Evolutionary conservation across 2,797 vertebrate genomes (phyloP).

Genomic region (Enteromius afrohamiltoni): DNA sequence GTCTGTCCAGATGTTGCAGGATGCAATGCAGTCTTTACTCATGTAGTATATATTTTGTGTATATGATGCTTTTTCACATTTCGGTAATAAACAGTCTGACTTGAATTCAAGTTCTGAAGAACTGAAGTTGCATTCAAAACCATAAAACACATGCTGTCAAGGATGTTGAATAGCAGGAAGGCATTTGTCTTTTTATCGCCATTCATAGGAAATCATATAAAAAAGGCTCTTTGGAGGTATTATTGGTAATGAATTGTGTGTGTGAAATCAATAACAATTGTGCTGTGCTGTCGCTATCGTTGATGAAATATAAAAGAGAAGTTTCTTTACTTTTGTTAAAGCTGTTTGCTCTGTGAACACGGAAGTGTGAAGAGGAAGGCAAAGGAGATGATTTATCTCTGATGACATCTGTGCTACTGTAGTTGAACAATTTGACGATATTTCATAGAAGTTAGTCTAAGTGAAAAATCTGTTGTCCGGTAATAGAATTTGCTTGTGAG

Average conservation of each 20-base stretch:
- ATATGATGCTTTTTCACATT: neutral
- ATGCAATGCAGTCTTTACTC: neutral
- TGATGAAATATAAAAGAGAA: constrained; percentile 4
- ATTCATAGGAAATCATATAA: neutral
- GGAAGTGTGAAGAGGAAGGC: neutral
- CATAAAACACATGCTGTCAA: neutral
- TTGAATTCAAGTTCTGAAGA: too few relatives aligned
- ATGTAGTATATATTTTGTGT: neutral
- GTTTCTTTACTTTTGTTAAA: constrained; percentile 11
- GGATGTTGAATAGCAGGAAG: neutral
- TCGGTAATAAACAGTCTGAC: neutral
- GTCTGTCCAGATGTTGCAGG: too few relatives aligned
- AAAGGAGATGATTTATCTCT: constrained; percentile 6
- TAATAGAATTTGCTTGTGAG: constrained; percentile 1
- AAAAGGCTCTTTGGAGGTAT: constrained; percentile 3
- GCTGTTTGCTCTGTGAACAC: neutral
- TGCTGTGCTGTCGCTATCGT: neutral
- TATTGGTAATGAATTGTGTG: neutral
- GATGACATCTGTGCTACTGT: constrained; percentile 11
- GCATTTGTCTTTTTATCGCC: neutral
- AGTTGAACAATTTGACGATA: neutral
- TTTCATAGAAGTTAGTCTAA: neutral
- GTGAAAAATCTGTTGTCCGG: neutral
- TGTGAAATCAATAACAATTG: constrained; percentile 8
- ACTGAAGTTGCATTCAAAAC: neutral